A percentile compares a stretch with the other conserved stretches of the same genome.
Evolutionary conservation across 2,888 invertebrate genomes (phyloP).

Genomic region (Harmothoe impar): DNA sequence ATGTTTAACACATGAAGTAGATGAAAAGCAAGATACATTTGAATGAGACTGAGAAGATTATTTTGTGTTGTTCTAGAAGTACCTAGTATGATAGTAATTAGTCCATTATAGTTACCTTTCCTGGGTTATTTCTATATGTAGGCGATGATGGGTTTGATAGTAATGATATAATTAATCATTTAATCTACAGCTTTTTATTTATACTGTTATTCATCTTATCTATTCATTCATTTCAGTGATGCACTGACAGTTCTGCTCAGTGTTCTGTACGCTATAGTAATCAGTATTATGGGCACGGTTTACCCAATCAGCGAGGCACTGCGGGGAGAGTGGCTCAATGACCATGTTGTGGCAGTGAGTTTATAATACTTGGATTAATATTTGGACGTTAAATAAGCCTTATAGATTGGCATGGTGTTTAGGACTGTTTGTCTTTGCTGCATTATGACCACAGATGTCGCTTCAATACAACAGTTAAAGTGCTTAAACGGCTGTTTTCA

Average conservation of each 20-base stretch:
- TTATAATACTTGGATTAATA: not conserved
- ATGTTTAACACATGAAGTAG: not conserved
- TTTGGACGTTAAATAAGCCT: not conserved
- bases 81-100: too few relatives aligned
- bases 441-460: too few relatives aligned
- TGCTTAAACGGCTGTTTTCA: too few relatives aligned
- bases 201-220: not conserved
- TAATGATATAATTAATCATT: not conserved
- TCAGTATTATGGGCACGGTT: slow-evolving; percentile 79
- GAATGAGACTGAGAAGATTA: not conserved
- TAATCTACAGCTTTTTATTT: not conserved
- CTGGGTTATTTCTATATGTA: not conserved
- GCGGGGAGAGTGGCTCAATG: slow-evolving; percentile 64
- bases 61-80: not conserved
- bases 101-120: too few relatives aligned
- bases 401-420: too few relatives aligned
- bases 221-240: slow-evolving; percentile 10
- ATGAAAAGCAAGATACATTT: not conserved
- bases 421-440: too few relatives aligned
- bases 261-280: slow-evolving; percentile 78
- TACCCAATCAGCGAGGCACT: slow-evolving; percentile 79
- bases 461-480: too few relatives aligned
- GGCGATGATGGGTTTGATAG: too few relatives aligned
- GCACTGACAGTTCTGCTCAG: slow-evolving; percentile 73
- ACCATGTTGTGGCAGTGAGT: slow-evolving; percentile 63